A percentile compares a stretch with the other conserved stretches of the same genome.
Conservation (phyloP, 2,797 vertebrate genomes). For the Gila robusta region DNA sequence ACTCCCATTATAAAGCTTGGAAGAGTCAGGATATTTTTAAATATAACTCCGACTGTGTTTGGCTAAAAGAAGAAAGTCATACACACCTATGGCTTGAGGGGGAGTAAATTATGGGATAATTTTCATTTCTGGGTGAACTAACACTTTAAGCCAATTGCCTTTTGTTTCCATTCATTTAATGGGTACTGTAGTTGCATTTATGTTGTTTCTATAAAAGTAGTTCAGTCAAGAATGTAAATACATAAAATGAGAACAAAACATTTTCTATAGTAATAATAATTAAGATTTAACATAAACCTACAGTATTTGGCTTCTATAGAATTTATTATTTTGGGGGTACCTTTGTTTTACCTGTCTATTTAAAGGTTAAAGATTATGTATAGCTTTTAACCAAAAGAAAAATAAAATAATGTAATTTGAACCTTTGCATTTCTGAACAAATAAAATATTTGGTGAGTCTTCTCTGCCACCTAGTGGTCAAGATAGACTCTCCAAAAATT, state of each 20-base stretch:
- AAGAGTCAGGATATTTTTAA: too few species aligned
- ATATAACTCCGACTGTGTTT: too few species aligned
- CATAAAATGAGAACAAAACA: background rate
- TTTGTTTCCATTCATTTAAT: background rate
- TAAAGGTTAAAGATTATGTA: background rate
- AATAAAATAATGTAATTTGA: constrained; percentile 14
- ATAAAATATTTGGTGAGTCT: constrained; percentile 22
- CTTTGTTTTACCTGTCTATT: background rate
- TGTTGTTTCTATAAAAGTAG: background rate
- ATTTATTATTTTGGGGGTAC: background rate
- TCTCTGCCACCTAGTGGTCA: constrained; percentile 75
- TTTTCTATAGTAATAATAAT: background rate
- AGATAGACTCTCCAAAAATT: background rate
- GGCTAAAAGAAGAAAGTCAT: too few species aligned
- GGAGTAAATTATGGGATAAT: too few species aligned
- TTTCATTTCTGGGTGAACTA: too few species aligned
- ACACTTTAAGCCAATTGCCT: background rate
- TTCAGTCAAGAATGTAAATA: background rate
- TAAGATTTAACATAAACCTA: background rate
- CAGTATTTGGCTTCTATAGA: background rate
- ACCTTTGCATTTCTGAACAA: background rate
- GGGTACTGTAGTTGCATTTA: background rate
- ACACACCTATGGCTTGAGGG: too few species aligned
- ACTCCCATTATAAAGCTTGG: too few species aligned
- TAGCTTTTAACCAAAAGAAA: background rate